Evolutionary conservation across 2,797 vertebrate species (phyloP).

Genomic region (Arctocebus calabarensis): DNA sequence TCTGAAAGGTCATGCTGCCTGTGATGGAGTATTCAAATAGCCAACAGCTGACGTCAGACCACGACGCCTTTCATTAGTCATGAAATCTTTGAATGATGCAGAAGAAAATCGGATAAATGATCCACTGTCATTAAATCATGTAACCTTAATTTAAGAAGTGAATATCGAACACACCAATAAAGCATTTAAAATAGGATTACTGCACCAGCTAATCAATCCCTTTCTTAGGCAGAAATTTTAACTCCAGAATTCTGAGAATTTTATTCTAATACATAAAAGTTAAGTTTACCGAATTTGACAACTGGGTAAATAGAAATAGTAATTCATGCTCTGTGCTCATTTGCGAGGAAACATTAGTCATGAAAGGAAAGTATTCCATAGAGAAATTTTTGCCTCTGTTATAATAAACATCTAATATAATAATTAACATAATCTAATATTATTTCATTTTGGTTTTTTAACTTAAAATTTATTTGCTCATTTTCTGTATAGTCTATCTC

Average conservation of each 20-base stretch:
- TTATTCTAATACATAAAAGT: not conserved
- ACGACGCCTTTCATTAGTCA: constrained; percentile 30
- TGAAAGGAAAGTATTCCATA: constrained; percentile 23
- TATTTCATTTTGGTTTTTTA: not conserved
- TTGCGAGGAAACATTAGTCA: constrained; percentile 28
- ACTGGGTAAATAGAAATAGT: not conserved
- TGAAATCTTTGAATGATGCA: constrained; percentile 72
- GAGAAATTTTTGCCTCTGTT: not conserved
- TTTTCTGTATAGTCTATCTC: not conserved
- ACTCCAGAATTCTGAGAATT: constrained; percentile 40
- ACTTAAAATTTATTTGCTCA: not conserved
- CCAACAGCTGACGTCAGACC: constrained; percentile 66
- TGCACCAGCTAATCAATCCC: not conserved
- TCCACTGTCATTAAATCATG: constrained; percentile 29
- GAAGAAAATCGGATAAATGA: constrained; percentile 59
- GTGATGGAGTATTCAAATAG: constrained; percentile 47
- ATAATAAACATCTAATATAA: not conserved
- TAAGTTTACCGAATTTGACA: not conserved
- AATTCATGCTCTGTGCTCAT: not conserved
- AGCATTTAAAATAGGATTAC: not conserved
- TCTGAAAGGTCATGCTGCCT: constrained; percentile 64
- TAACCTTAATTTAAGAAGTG: constrained; percentile 49
- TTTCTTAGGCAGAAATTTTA: constrained; percentile 47
- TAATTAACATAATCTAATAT: not conserved
- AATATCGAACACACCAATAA: not conserved